Percentiles rank a stretch among this genome's conserved stretches.
Evolutionary conservation across 2,797 vertebrate species (phyloP).

Genomic region (Crocidura indochinensis): DNA sequence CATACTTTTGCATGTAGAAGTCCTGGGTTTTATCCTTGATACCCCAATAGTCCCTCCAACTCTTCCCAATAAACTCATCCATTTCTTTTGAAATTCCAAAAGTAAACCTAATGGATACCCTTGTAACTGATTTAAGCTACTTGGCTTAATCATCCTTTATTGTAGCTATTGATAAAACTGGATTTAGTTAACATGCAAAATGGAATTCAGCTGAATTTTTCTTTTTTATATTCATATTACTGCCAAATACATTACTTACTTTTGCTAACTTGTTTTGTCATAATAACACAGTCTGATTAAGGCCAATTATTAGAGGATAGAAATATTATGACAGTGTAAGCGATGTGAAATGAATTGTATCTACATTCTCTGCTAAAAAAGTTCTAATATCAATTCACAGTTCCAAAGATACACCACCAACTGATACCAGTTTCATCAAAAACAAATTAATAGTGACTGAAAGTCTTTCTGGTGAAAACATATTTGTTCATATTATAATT

Average conservation of each 20-base stretch:
- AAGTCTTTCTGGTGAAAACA: too few species aligned
- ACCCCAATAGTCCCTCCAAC: too few species aligned
- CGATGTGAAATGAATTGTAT: neutral
- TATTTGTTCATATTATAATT: neutral
- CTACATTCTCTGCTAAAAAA: neutral
- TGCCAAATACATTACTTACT: neutral
- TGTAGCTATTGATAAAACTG: slow-evolving; percentile 32
- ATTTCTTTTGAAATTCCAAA: slow-evolving; percentile 44
- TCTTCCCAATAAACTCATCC: too few species aligned
- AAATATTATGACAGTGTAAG: neutral
- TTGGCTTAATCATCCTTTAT: slow-evolving; percentile 25
- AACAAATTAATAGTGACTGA: too few species aligned
- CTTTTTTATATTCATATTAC: slow-evolving; percentile 18
- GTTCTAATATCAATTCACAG: neutral
- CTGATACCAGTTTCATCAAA: neutral
- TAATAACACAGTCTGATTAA: neutral
- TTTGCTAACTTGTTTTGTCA: neutral
- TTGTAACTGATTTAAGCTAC: neutral
- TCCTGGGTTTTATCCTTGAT: too few species aligned
- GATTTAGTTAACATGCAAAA: slow-evolving; percentile 42
- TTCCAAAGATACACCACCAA: neutral
- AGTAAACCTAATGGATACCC: slow-evolving; percentile 11
- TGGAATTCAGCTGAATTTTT: neutral
- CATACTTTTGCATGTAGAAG: too few species aligned
- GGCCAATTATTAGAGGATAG: neutral